phyloP scores from a whole-genome alignment of 2,797 vertebrate genomes.

The Poeciliopsis paucimaculata region DNA sequence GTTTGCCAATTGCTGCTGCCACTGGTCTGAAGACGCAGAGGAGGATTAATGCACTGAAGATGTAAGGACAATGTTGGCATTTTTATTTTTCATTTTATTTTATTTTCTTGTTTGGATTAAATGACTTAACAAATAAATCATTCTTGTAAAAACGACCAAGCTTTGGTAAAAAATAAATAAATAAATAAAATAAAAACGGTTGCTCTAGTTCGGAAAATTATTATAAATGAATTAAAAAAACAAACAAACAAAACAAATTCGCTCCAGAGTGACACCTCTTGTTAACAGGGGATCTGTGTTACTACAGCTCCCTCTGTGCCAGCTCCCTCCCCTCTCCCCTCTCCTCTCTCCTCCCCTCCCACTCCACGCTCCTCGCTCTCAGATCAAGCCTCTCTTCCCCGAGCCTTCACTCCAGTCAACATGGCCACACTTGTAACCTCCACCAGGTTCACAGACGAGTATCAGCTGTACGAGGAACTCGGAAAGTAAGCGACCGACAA shows the following conservation, averaged over 20 bases:
- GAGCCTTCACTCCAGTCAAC: slow-evolving; percentile 66
- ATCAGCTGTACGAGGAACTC: slow-evolving; percentile 97
- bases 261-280: slow-evolving; percentile 23
- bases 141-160: background rate
- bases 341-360: slow-evolving; percentile 35
- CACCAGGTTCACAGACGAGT: slow-evolving; percentile 96
- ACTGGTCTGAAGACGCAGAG: no score
- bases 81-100: no score
- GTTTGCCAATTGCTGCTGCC: no score
- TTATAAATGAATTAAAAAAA: background rate
- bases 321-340: slow-evolving; percentile 34
- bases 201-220: background rate
- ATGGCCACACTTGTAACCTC: slow-evolving; percentile 94
- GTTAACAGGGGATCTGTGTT: slow-evolving; percentile 57
- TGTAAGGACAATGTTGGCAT: background rate
- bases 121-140: background rate
- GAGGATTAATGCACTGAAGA: no score
- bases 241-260: background rate
- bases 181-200: background rate
- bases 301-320: slow-evolving; percentile 52
- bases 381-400: slow-evolving; percentile 58
- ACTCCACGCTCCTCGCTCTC: slow-evolving; percentile 35
- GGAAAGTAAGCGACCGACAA: slow-evolving; percentile 89
- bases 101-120: background rate
- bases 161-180: background rate